Base-by-base conservation (phyloP, 2,888 invertebrate species). In the Drosophila robusta region DNA sequence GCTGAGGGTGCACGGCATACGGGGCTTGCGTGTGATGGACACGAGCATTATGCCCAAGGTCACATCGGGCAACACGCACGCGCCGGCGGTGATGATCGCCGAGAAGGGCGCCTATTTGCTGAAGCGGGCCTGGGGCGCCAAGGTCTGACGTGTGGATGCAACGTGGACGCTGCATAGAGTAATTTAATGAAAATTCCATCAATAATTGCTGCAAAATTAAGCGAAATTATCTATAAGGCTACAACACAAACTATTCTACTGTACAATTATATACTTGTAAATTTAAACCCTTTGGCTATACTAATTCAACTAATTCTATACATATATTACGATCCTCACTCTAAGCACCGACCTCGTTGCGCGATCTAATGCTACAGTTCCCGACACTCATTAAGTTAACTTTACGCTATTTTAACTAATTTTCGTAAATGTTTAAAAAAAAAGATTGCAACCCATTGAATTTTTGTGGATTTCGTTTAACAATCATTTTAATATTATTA, bases 41-140 rank as follows among this genome's bases (percentile, higher is more conserved):
- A 96, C 96, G 0, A 96, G 96, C 73, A 94, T 97, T 42, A 97
- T 97, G 94, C 97, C 97, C 0, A 94, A 94, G 90, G 95, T 97
- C 44, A 94, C 95, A 0, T 95, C 96, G 0, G 95, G 95, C 22
- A 96, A 96, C 89, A 96, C 96, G 0, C 96, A 96, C 81, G 95
- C 96, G 0, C 95, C 96, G 0, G 94, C 94, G 0, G 96, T 94
- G 70, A 96, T 97, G 96, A 96, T 97, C 80, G 96, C 96, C 3
- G 97, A 97, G 90, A 96, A 96, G 90, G 92, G 91, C 39, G 86
- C 90, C 12, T 90, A 92, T 47, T 80, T 91, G 70, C 84, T 92
- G 54, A 91, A 91, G 55, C 83, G 92, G 41, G 92, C 91, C 58
- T 92, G 92, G 92, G 92, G 92, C 22, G 92, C 91, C 70, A 90